Base-by-base conservation (phyloP, 2,113 vertebrate genomes). In the Desmodus rotundus region DNA sequence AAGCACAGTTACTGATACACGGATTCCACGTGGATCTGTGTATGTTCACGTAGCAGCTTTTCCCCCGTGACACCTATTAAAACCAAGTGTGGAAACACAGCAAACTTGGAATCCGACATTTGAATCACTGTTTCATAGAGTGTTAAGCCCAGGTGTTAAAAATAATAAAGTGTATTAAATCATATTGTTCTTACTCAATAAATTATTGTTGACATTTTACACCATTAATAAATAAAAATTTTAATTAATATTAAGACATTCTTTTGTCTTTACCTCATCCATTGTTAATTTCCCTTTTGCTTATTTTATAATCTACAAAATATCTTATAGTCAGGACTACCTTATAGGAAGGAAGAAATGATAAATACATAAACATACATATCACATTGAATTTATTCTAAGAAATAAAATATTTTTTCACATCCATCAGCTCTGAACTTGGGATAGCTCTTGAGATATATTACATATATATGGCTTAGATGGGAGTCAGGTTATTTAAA, bases 231-330 rank as follows among this genome's bases (percentile, higher is more conserved):
- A 80, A 52, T 7, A 92, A 41, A 16, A 36, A 56, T 56, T 78
- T 43, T 9, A 80, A 52, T 73, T 86, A 50, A 89, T 50, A 52
- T 90, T 85, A 92, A 92, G 50, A 73, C 9, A 26, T 58, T 87
- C 63, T 58, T 91, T 95, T 93, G 6, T 76, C 38, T 93, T 85
- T 92, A 58, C 15, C 67, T 89, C 38, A 61, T 93, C 87, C 76
- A 36, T 73, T 95, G 2, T 87, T 58, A 90, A 74, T 94, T 78
- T 77, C 16, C 3, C 56, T 84, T 96, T 77, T 67, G 6, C 17
- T 22, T 68, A 38, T 93, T 88, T 90, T 91, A 77, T 82, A 63
- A 80, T 73, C 58, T 15, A 56, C 7, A 93, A 90, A 56, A 72
- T 83, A 47, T 94, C 36, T 45, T 72, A 68, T 2, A 86, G 14